A percentile compares a stretch with the other conserved stretches of the same genome.
Conservation (phyloP, 2,797 vertebrate genomes). For the Enoplosus armatus region DNA sequence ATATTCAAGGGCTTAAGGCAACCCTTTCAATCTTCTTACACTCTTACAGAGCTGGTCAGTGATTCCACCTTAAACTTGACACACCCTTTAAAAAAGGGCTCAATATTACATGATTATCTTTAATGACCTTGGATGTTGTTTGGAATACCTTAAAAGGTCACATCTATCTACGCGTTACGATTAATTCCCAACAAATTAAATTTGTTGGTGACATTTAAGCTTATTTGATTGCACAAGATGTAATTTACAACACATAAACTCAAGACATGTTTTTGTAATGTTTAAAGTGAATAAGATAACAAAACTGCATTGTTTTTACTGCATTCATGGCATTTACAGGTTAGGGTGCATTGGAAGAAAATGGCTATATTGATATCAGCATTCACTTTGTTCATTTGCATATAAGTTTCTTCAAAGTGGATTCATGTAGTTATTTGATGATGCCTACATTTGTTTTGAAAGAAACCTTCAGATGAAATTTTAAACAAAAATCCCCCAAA, state of each 20-base stretch:
- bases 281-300: slow-evolving; percentile 5
- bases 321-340: slow-evolving; percentile 7
- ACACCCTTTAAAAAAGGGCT: slow-evolving; percentile 25
- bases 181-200: slow-evolving; percentile 89
- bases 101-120: slow-evolving; percentile 84
- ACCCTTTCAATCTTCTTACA: slow-evolving; percentile 39
- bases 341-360: background rate
- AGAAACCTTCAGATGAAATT: background rate
- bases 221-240: slow-evolving; percentile 37
- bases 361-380: background rate
- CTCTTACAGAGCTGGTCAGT: slow-evolving; percentile 13
- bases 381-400: slow-evolving; percentile 13
- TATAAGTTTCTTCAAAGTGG: background rate
- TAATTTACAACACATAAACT: slow-evolving; percentile 16
- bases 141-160: slow-evolving; percentile 92
- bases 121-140: slow-evolving; percentile 91
- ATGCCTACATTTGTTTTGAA: background rate
- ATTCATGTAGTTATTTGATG: background rate
- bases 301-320: slow-evolving; percentile 1
- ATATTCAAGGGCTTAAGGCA: slow-evolving; percentile 24
- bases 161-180: slow-evolving; percentile 72
- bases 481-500: too few species aligned
- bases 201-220: slow-evolving; percentile 67
- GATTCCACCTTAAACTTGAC: slow-evolving; percentile 51
- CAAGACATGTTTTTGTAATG: slow-evolving; percentile 18